Evolutionary conservation across 1,140 invertebrate species (phyloP).

Genomic region (Daktulosphaira vitifoliae): DNA sequence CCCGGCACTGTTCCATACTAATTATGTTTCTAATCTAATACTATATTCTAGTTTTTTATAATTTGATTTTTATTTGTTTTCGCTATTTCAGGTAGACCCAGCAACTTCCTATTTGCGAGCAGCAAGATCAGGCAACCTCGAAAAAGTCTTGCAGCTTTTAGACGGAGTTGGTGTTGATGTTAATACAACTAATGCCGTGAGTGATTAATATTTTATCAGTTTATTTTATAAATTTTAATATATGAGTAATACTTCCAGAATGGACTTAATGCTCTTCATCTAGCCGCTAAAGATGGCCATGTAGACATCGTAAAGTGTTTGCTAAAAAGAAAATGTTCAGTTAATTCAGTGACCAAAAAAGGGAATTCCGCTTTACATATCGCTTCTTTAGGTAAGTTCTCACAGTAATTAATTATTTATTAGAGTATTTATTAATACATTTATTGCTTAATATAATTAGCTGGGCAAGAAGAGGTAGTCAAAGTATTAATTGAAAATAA

Average conservation of each 20-base stretch:
- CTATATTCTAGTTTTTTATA: too few species aligned
- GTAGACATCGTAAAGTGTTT: conserved; percentile 87
- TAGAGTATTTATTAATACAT: neutral
- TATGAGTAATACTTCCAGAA: conserved; percentile 57
- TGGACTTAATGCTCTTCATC: conserved; percentile 92
- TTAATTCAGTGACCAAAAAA: conserved; percentile 98
- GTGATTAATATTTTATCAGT: conserved; percentile 41
- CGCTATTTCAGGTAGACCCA: conserved; percentile 64
- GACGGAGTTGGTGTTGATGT: conserved; percentile 84
- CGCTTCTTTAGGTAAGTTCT: conserved; percentile 72
- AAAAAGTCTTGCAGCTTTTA: conserved; percentile 89
- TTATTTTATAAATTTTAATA: neutral
- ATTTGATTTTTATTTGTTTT: too few species aligned
- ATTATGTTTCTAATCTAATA: too few species aligned
- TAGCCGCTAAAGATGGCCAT: conserved; percentile 97
- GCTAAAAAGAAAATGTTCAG: conserved; percentile 77
- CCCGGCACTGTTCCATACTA: too few species aligned
- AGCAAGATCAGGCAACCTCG: conserved; percentile 89
- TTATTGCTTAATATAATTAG: conserved; percentile 43
- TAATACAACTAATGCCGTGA: conserved; percentile 95
- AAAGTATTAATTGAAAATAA: conserved; percentile 77
- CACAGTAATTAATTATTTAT: neutral
- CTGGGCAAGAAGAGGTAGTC: conserved; percentile 92
- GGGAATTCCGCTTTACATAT: conserved; percentile 99
- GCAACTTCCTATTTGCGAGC: conserved; percentile 83